Conservation (phyloP, 2,888 invertebrate genomes). For the Tenthredo livida region DNA sequence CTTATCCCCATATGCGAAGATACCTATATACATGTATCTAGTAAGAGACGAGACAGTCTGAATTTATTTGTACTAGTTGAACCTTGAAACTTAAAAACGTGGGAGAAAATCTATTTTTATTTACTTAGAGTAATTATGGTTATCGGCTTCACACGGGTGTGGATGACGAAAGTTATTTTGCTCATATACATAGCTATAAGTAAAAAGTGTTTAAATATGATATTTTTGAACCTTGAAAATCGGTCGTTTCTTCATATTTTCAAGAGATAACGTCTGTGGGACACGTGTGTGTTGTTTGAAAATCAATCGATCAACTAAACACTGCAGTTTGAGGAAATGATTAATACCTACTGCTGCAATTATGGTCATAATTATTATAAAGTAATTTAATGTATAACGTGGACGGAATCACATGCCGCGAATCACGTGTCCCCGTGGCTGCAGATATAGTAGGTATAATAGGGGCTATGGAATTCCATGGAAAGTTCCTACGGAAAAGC, state of each 20-base stretch:
- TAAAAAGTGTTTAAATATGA: neutral
- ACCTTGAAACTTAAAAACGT: neutral
- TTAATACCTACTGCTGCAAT: no score
- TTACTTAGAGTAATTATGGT: neutral
- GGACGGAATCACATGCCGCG: constrained; percentile 11
- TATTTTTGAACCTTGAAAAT: neutral
- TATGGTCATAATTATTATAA: no score
- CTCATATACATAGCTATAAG: no score
- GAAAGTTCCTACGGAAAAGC: constrained; percentile 3
- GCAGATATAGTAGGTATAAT: neutral
- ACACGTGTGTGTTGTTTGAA: neutral
- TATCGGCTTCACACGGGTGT: neutral
- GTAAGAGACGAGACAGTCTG: neutral
- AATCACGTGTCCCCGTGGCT: neutral
- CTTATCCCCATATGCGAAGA: neutral
- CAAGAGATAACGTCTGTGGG: neutral
- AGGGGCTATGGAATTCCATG: neutral
- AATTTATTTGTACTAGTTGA: neutral
- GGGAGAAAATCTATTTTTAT: neutral
- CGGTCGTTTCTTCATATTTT: neutral
- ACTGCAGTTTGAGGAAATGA: neutral
- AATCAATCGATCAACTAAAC: neutral
- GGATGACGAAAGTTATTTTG: neutral
- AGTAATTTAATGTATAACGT: constrained; percentile 1
- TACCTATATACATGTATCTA: neutral